These are phyloP conservation scores for Meloidogyne hapla DNA, from an alignment of 1,140 invertebrate genomes.

Conservation along the genomic window DNA sequence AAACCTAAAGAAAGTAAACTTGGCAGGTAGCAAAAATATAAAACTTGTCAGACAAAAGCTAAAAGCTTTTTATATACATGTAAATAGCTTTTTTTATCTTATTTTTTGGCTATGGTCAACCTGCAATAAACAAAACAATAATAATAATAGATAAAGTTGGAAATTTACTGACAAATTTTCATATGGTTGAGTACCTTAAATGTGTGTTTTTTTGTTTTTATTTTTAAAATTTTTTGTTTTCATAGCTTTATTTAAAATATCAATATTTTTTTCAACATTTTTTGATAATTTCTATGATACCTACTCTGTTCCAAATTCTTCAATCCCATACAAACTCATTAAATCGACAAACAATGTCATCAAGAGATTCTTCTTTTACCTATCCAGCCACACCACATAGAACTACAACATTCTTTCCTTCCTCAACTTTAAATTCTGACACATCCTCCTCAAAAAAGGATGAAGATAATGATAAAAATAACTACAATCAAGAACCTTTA, in stretches of 20 bases:
- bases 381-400: background rate
- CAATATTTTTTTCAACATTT: background rate
- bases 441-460: background rate
- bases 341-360: background rate
- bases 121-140: slow-evolving; percentile 3
- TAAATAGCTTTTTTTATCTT: background rate
- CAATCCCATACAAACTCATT: background rate
- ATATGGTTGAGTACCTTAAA: background rate
- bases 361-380: background rate
- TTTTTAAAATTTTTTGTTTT: background rate
- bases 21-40: background rate
- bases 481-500: slow-evolving; percentile 31
- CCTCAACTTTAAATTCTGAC: background rate
- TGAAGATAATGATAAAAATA: slow-evolving; percentile 1
- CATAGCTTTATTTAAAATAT: background rate
- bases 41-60: background rate
- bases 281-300: background rate
- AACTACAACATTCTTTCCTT: background rate
- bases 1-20: background rate
- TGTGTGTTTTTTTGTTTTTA: background rate
- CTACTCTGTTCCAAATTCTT: background rate
- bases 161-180: background rate
- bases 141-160: background rate
- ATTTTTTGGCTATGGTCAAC: background rate
- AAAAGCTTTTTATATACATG: background rate